Percentiles rank a stretch among this genome's conserved stretches.
Evolutionary conservation across 2,113 vertebrate species (phyloP).

Genomic region (Phaetusa simplex): DNA sequence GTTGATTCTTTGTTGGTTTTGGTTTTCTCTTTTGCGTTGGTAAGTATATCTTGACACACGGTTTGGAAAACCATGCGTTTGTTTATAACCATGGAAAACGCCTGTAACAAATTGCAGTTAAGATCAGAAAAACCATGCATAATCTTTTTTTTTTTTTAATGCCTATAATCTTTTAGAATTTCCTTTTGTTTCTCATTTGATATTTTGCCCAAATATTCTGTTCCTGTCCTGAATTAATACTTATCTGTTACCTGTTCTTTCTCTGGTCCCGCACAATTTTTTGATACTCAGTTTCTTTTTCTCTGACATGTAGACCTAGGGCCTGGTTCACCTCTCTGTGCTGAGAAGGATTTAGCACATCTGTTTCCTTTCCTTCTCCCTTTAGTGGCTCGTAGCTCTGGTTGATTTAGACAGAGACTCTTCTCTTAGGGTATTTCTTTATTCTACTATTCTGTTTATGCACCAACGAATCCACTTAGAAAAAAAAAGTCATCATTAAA

Average conservation of each 20-base stretch:
- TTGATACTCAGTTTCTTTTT: background rate
- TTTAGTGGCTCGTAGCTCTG: too few relatives aligned
- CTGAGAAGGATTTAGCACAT: background rate
- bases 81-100: background rate
- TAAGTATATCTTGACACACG: background rate
- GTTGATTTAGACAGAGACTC: background rate
- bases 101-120: background rate
- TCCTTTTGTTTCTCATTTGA: background rate
- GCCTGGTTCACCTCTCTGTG: background rate
- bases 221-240: background rate
- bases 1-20: background rate
- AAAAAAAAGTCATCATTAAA: background rate
- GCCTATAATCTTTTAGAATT: background rate
- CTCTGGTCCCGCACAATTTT: background rate
- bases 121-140: background rate
- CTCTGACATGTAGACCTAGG: background rate
- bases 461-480: background rate
- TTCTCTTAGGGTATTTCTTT: background rate
- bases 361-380: background rate
- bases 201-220: background rate
- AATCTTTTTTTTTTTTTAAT: background rate
- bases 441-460: background rate
- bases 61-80: background rate
- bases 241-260: background rate
- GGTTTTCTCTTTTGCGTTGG: background rate